Evolutionary conservation across 2,888 invertebrate genomes (phyloP).

Genomic region (Trichopoda pennipes): DNA sequence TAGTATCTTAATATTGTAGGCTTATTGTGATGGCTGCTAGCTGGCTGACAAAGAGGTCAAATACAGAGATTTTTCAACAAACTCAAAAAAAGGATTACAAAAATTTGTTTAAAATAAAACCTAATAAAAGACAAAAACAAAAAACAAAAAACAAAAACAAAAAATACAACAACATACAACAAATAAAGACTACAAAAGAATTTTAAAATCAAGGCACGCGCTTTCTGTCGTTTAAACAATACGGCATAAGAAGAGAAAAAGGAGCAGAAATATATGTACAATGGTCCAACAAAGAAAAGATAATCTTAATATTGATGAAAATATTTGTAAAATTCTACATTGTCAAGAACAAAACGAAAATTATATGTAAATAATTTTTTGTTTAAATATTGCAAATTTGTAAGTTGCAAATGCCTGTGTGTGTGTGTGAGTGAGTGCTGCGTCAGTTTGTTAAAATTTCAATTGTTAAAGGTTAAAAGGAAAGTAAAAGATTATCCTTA

Average conservation of each 20-base stretch:
- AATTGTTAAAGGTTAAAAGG: slow-evolving; percentile 48
- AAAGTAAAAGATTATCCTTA: slow-evolving; percentile 55
- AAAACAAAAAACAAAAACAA: background rate
- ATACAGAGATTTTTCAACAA: slow-evolving; percentile 6
- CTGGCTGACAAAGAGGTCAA: slow-evolving; percentile 48
- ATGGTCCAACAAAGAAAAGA: slow-evolving; percentile 54
- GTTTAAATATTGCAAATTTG: slow-evolving; percentile 1
- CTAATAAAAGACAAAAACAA: background rate
- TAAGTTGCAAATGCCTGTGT: background rate
- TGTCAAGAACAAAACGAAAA: slow-evolving; percentile 38
- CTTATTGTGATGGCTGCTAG: slow-evolving; percentile 9
- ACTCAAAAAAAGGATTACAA: slow-evolving; percentile 48
- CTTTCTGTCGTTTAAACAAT: slow-evolving; percentile 39
- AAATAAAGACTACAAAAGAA: slow-evolving; percentile 18
- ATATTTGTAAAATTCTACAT: slow-evolving; percentile 61
- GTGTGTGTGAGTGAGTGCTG: background rate
- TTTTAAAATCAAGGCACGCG: slow-evolving; percentile 64
- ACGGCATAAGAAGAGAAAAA: background rate
- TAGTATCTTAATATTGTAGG: background rate
- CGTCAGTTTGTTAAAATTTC: slow-evolving; percentile 9
- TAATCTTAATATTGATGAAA: slow-evolving; percentile 67
- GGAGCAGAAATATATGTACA: slow-evolving; percentile 21
- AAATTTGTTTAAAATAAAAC: slow-evolving; percentile 35
- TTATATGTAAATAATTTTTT: slow-evolving; percentile 9
- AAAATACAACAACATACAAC: background rate